These are phyloP conservation scores for Carabus problematicus DNA, from an alignment of 2,888 invertebrate genomes.

Conservation along the genomic window DNA sequence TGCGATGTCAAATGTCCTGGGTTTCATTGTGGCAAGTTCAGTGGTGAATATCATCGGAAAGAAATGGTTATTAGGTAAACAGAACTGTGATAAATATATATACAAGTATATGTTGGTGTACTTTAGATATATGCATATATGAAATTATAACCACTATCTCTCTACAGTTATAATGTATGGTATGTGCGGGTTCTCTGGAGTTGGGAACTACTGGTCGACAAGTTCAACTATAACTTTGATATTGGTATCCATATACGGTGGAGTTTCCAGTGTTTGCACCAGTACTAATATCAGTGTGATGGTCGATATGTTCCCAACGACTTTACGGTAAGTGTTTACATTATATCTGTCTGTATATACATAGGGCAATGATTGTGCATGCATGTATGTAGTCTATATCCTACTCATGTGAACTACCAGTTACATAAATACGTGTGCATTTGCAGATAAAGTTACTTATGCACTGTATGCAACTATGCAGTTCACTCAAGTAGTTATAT, in stretches of 20 bases:
- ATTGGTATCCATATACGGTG: constrained; percentile 64
- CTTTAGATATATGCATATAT: neutral
- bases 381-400: too few relatives aligned
- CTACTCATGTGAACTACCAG: neutral
- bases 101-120: neutral
- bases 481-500: neutral
- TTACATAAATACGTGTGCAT: neutral
- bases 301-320: constrained; percentile 72
- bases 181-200: constrained; percentile 59
- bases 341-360: neutral
- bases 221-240: constrained; percentile 63
- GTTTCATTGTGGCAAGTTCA: constrained; percentile 68
- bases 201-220: constrained; percentile 66
- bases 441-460: too few relatives aligned
- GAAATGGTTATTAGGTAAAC: constrained; percentile 63
- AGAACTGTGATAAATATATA: constrained; percentile 13
- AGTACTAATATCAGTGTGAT: constrained; percentile 69
- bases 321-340: constrained; percentile 62
- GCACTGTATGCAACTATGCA: neutral
- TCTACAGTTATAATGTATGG: constrained; percentile 30
- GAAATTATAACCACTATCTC: neutral
- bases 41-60: constrained; percentile 64
- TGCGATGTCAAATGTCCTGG: constrained; percentile 67
- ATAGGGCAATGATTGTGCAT: neutral
- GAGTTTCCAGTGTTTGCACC: constrained; percentile 63